Base-by-base conservation (phyloP, 1,140 invertebrate genomes). In the Phymastichus coffea region DNA sequence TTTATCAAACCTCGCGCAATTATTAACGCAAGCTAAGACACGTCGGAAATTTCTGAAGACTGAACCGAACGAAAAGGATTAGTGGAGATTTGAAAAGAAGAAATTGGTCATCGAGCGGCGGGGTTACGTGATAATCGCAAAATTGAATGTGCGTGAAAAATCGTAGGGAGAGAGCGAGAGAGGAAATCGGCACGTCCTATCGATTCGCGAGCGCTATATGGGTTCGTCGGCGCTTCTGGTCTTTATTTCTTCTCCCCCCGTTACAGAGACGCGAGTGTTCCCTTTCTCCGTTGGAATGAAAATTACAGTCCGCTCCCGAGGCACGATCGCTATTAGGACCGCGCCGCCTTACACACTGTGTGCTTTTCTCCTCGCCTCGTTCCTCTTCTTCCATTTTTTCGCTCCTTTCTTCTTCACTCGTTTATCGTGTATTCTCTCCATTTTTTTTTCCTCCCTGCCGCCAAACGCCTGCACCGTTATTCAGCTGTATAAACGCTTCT, bases 271-370 rank as follows among this genome's bases (percentile, higher is more conserved):
- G 12, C 19, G 15, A 23, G 15, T 40, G 20, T 53, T 41, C 28
- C 51, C 38, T 57, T 68, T 70, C 67, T 67, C n/a, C 65, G 58
- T 35, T 71, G 69, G 66, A 70, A 73, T 70, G 70, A 73, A 73
- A 73, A 73, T 73, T 73, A 67, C 63, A 67, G 64, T 61, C 49
- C 49, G 20, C 28, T 56, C 19, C 37, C n/a, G 23, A 38, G 28
- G 17, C 35, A 64, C 52, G 64, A 67, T 70, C 65, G 56, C 51
- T 61, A 67, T 68, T 70, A 68, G 49, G 49, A 30, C 62, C 51
- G 44, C 33, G 15, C n/a, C 54, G 17, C 9, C 19, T 4, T 12
- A 28, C 55, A n/a, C 28, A 33, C 19, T 33, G 15, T 38, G 38
- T 37, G 35, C 9, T 23, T 28, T n/a, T 20, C 46, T 22, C 25